A percentile compares a stretch with the other conserved stretches of the same genome.
phyloP scores from a whole-genome alignment of 2,113 vertebrate species.

The Nerophis ophidion region DNA sequence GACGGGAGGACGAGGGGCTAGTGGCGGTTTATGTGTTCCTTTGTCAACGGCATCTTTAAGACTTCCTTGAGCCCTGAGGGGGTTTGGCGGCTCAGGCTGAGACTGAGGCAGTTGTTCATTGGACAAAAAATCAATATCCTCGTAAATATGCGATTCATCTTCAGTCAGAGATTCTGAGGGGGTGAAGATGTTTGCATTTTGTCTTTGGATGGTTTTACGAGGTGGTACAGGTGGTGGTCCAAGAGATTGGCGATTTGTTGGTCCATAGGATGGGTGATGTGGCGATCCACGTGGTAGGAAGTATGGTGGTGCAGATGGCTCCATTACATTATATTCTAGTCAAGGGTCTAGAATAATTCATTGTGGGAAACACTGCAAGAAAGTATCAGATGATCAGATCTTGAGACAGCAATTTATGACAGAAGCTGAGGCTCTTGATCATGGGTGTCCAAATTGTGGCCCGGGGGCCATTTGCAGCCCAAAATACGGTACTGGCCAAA shows the following conservation, averaged over 20 bases:
- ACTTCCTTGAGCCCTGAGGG: background rate
- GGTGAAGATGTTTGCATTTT: background rate
- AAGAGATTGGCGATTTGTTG: too few species aligned
- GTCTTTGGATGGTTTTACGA: background rate
- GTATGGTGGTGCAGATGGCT: slow-evolving; percentile 6
- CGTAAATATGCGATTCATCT: background rate
- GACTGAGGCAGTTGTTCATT: background rate
- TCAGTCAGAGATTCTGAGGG: slow-evolving; percentile 10
- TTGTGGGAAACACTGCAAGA: slow-evolving; percentile 1
- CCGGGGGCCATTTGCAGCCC: too few species aligned
- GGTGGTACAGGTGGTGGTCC: background rate
- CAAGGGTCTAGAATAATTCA: slow-evolving; percentile 1
- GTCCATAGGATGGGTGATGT: too few species aligned
- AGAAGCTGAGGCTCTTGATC: background rate
- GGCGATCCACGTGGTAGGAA: too few species aligned
- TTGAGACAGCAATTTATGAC: slow-evolving; percentile 9
- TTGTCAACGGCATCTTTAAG: background rate
- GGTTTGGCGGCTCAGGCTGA: background rate
- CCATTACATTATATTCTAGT: slow-evolving; percentile 43
- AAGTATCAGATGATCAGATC: background rate
- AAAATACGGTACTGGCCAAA: too few species aligned
- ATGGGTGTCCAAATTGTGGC: too few species aligned
- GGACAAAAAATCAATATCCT: background rate
- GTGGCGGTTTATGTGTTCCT: background rate
- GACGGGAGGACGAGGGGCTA: background rate